A percentile compares a stretch with the other conserved stretches of the same genome.
These are phyloP conservation scores for Dasyprocta punctata DNA, from an alignment of 2,113 vertebrate species.

Conservation along the genomic window DNA sequence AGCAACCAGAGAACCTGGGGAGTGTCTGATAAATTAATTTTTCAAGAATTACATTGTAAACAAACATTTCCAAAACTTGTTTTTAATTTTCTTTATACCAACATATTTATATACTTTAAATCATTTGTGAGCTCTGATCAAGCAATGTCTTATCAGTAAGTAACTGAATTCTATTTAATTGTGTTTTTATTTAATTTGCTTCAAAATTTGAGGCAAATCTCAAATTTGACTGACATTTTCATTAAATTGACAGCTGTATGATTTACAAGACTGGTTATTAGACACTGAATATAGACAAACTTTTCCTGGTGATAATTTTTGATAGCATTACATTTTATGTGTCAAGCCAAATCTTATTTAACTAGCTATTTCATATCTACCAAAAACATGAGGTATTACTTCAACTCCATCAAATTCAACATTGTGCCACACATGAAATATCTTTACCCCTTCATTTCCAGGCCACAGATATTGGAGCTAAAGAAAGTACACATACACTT, in stretches of 20 bases:
- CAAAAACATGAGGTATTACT: neutral
- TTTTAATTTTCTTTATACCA: neutral
- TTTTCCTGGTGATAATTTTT: constrained; percentile 40
- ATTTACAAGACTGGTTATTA: constrained; percentile 32
- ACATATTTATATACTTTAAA: neutral
- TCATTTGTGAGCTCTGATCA: constrained; percentile 27
- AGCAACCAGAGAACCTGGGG: neutral
- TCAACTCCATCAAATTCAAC: constrained; percentile 38
- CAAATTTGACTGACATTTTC: constrained; percentile 42
- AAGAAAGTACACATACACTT: neutral
- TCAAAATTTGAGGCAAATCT: constrained; percentile 36
- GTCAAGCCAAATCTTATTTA: constrained; percentile 53
- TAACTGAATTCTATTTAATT: constrained; percentile 42
- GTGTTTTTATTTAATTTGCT: constrained; percentile 53
- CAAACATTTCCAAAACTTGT: neutral
- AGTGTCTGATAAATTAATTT: neutral
- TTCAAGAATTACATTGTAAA: neutral
- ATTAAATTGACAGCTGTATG: constrained; percentile 47
- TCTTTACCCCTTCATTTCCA: neutral
- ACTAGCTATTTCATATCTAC: constrained; percentile 13
- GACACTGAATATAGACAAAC: constrained; percentile 3
- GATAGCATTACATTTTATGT: neutral
- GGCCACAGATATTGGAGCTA: neutral
- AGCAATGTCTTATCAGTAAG: neutral
- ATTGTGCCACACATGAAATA: neutral